phyloP scores from a whole-genome alignment of 2,113 vertebrate species.

The Bombycilla garrulus region DNA sequence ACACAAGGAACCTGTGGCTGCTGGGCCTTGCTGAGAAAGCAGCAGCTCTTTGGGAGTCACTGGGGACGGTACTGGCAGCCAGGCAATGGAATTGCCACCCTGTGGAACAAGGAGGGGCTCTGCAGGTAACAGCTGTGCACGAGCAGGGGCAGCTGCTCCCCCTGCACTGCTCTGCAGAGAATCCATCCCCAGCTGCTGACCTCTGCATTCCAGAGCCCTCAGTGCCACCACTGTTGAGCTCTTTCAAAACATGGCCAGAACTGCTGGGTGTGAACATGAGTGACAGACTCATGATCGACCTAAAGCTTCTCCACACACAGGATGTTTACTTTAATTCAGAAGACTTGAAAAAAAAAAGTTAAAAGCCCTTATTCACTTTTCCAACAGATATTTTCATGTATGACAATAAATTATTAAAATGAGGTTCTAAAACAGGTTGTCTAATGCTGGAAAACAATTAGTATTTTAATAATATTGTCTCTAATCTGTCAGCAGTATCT shows the following conservation, averaged over 20 bases:
- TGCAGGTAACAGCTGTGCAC: neutral
- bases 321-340: neutral
- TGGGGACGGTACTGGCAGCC: rapidly evolving
- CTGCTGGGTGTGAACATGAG: neutral
- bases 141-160: neutral
- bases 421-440: neutral
- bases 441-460: neutral
- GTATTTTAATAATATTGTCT: neutral
- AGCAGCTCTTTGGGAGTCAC: neutral
- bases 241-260: neutral
- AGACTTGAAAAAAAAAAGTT: neutral
- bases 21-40: neutral
- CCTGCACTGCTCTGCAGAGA: neutral
- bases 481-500: neutral
- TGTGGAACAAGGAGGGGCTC: neutral
- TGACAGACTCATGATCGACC: neutral
- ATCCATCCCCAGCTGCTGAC: neutral
- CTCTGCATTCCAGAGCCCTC: neutral
- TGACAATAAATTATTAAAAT: neutral
- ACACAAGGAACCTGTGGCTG: neutral
- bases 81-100: neutral
- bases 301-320: neutral
- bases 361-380: neutral
- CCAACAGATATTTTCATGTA: neutral
- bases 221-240: neutral